Evolutionary conservation across 2,113 vertebrate genomes (phyloP), one percentile per base, ranked within the genome.

Genomic region (Trogon melanurus): DNA sequence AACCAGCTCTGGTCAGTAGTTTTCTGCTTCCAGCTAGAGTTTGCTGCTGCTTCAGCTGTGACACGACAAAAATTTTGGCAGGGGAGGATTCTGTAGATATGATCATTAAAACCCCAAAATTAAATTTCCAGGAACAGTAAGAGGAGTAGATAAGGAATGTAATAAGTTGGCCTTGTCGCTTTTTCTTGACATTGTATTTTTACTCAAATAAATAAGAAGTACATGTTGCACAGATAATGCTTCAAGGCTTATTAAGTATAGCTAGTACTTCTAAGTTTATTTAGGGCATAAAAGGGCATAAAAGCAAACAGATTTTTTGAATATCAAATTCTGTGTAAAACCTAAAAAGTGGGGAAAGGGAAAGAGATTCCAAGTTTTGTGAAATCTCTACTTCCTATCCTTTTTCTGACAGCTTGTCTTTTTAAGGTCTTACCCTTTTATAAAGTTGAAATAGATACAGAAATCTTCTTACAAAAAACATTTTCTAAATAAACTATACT

Each of bases 391-490:
- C 20, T 86, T 91, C 10, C 5, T 8, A 22, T 74, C 90, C 10
- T 69, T 93, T 89, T 85, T 30, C 67, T 73, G 26, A 48, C 17
- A 78, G 13, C 7, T 90, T 93, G 32, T 22, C 58, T 85, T 88
- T 88, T 60, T 80, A 84, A 91, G 76, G 82, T 91, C 61, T 61
- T 57, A 90, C 60, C 7, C 13, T 84, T 25, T 34, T 5, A 67
- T 53, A 45, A 78, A 57, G 3, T 48, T 89, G 72, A 86, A 88
- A 75, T 21, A 84, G 64, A n/a, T 10, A 57, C 5, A 65, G 53
- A 91, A 88, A 75, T 81, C 65, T 17, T 74, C 15, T 32, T 60
- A 27, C 3, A 56, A 78, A 67, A 58, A 17, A 3, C 1, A 64
- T 72, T 85, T 94, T 74, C 36, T 54, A 67, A 74, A 64, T 83